Conservation (phyloP, 2,888 invertebrate genomes). For the Barypeithes pellucidus region DNA sequence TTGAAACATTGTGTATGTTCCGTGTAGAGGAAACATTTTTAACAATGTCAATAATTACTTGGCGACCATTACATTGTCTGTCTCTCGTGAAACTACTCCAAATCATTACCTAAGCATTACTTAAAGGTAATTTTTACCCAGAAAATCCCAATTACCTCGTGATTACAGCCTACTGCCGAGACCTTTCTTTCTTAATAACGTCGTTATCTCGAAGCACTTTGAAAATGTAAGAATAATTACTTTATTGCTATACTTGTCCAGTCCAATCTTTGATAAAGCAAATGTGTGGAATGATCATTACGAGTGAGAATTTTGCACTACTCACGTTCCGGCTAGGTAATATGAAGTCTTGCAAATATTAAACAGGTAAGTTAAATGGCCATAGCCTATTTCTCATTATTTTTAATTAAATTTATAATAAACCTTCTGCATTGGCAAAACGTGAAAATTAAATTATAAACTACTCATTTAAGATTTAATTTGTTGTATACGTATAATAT, state of each 20-base stretch:
- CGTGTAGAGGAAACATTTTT: conserved; percentile 12
- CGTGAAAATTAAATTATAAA: too few relatives aligned
- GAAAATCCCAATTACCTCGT: conserved; percentile 47
- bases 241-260: conserved; percentile 38
- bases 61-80: conserved; percentile 9
- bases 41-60: conserved; percentile 12
- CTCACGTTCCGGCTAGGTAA: conserved; percentile 18
- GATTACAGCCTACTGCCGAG: conserved; percentile 44
- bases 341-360: neutral
- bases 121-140: conserved; percentile 47
- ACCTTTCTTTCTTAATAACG: conserved; percentile 45
- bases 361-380: neutral
- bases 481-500: too few relatives aligned
- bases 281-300: conserved; percentile 24
- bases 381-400: neutral
- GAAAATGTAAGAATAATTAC: conserved; percentile 48
- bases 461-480: too few relatives aligned
- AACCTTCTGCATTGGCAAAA: too few relatives aligned
- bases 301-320: conserved; percentile 25
- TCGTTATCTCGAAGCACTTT: conserved; percentile 44
- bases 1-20: too few relatives aligned
- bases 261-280: conserved; percentile 34
- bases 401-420: too few relatives aligned
- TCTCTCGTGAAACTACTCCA: conserved; percentile 10
- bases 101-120: conserved; percentile 31